These are phyloP conservation scores for Syngnathoides biaculeatus DNA, from an alignment of 2,113 vertebrate species.

Conservation along the genomic window DNA sequence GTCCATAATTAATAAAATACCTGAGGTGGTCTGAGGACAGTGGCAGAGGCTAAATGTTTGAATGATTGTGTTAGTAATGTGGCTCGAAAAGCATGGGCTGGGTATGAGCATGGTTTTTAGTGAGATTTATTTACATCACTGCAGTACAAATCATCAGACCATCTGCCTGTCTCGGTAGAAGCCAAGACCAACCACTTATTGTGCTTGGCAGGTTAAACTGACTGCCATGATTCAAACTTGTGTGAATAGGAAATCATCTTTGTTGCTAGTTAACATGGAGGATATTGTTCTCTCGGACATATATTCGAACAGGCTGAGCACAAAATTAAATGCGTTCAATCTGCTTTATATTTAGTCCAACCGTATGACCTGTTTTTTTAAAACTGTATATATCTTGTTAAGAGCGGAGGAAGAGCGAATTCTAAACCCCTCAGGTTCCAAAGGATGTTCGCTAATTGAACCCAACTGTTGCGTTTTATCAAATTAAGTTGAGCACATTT, in stretches of 20 bases:
- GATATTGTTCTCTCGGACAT: neutral
- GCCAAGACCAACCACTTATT: conserved; percentile 8
- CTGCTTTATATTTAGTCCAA: conserved; percentile 29
- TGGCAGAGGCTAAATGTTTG: neutral
- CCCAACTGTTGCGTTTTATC: conserved; percentile 39
- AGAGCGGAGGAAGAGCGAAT: conserved; percentile 36
- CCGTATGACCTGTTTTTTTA: conserved; percentile 22
- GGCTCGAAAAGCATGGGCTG: neutral
- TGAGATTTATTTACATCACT: neutral
- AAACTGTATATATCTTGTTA: conserved; percentile 37
- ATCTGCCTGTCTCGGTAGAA: conserved; percentile 2
- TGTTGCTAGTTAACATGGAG: neutral
- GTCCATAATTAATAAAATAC: neutral
- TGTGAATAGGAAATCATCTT: neutral
- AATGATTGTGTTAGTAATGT: neutral
- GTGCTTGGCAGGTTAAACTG: conserved; percentile 8
- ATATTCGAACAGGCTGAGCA: neutral
- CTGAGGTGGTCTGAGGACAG: neutral
- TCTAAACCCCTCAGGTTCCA: conserved; percentile 40
- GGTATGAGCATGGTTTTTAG: neutral
- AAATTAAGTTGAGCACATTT: neutral
- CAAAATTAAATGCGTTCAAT: conserved; percentile 19
- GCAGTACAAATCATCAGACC: conserved; percentile 5
- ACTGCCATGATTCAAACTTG: neutral
- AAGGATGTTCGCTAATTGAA: conserved; percentile 48